phyloP scores from a whole-genome alignment of 1,140 invertebrate species.

The Metopolophium dirhodum region DNA sequence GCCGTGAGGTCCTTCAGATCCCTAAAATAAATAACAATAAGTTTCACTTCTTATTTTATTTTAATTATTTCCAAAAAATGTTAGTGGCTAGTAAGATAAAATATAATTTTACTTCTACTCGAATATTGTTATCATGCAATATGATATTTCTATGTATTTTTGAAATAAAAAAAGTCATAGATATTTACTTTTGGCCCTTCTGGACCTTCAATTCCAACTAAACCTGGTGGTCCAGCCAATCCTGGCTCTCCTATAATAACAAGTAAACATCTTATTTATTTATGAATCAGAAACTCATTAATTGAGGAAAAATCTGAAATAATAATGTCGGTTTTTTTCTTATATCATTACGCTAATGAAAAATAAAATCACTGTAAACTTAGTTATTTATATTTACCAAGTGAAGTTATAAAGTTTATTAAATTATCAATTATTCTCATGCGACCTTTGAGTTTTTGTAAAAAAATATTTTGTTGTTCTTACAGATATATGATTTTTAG shows the following conservation, averaged over 20 bases:
- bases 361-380: neutral
- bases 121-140: neutral
- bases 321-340: neutral
- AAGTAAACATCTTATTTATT: conserved; percentile 24
- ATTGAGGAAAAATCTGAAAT: neutral
- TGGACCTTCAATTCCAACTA: conserved; percentile 78
- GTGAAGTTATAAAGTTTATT: neutral
- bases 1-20: conserved; percentile 77
- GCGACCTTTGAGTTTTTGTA: neutral
- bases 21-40: conserved; percentile 62
- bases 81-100: neutral
- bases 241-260: conserved; percentile 71
- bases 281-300: neutral
- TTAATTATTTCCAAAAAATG: neutral
- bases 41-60: neutral
- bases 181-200: conserved; percentile 77
- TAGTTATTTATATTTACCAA: neutral
- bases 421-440: neutral
- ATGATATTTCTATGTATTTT: neutral
- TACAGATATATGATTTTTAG: neutral
- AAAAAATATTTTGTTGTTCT: neutral
- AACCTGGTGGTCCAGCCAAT: conserved; percentile 70
- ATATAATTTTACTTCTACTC: neutral
- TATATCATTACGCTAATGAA: neutral
- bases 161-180: conserved; percentile 45